Percentiles rank a stretch among this genome's conserved stretches.
These are phyloP conservation scores for Pteria penguin DNA, from an alignment of 2,888 invertebrate genomes.

Conservation along the genomic window DNA sequence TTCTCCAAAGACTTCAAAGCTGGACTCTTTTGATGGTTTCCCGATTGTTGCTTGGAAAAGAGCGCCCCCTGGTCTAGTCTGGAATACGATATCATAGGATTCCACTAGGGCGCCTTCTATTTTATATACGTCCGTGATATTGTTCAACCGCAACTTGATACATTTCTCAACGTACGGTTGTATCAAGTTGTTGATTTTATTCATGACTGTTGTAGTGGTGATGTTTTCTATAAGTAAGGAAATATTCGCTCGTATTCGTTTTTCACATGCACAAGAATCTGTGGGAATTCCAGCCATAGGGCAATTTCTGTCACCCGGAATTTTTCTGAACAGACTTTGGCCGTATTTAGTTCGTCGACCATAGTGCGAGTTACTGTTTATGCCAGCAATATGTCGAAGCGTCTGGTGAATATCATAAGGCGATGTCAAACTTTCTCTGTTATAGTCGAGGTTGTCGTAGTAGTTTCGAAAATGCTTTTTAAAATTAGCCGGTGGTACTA, in stretches of 20 bases:
- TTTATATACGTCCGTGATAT: background rate
- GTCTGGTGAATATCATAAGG: slow-evolving; percentile 31
- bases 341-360: no score
- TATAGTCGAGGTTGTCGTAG: slow-evolving; percentile 6
- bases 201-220: background rate
- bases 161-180: background rate
- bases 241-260: slow-evolving; percentile 79
- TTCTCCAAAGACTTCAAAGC: slow-evolving; percentile 84
- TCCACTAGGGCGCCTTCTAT: background rate
- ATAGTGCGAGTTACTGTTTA: no score
- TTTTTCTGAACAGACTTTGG: slow-evolving; percentile 87
- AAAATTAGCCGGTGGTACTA: slow-evolving; percentile 14
- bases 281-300: slow-evolving; percentile 87
- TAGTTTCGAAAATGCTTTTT: slow-evolving; percentile 8
- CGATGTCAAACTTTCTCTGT: slow-evolving; percentile 13
- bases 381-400: slow-evolving; percentile 9
- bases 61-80: slow-evolving; percentile 85
- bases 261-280: slow-evolving; percentile 94
- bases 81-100: slow-evolving; percentile 78
- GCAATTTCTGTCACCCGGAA: slow-evolving; percentile 88
- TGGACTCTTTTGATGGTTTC: slow-evolving; percentile 48
- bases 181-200: background rate
- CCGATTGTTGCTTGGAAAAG: slow-evolving; percentile 90
- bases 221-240: background rate
- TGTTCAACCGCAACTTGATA: background rate